Base-by-base conservation (phyloP, 2,113 vertebrate genomes). In the Nyctereutes procyonoides region DNA sequence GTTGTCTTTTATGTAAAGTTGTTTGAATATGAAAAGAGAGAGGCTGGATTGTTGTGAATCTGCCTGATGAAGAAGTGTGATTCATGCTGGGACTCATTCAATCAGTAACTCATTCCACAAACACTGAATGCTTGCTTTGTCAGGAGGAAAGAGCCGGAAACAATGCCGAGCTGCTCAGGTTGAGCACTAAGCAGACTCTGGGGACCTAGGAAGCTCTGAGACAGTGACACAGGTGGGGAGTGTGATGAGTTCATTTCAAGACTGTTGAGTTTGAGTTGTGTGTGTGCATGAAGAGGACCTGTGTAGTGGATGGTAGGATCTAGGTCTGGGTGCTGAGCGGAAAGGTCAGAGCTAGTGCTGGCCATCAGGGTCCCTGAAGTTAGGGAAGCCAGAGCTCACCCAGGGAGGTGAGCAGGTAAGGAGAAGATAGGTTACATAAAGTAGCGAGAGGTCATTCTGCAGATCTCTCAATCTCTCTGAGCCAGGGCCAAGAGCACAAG, bases 21-120 rank as follows among this genome's bases (percentile, higher is more conserved):
- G 88, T 96, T 96, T 95, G 84, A 96, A 92, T 90, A 90, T 97
- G 88, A 97, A 97, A 95, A 95, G 92, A 77, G 93, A 90, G 53
- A 92, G 88, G 93, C 73, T 96, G 92, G 71, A 85, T 97, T 77
- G 77, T 97, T 94, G 85, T 96, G 95, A 95, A 97, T 94, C 82
- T 97, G 82, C 85, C 73, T 86, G 91, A 96, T 84, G 88, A 97
- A 94, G 79, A 91, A 97, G 82, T n/a, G 22, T 88, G 91, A 97
- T 94, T 97, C 96, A 95, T 62, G 55, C 90, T 93, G 73, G 88
- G 81, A 93, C n/a, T 95, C 81, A 96, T 97, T 97, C 71, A 97
- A 67, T 65, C 82, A 51, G 91, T 32, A 90, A 95, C 93, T 94
- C 97, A 95, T 95, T 95, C 67, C 80, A 53, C 88, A 92, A 76